These are phyloP conservation scores for Fulica atra DNA, from an alignment of 2,113 vertebrate genomes.

Conservation along the genomic window DNA sequence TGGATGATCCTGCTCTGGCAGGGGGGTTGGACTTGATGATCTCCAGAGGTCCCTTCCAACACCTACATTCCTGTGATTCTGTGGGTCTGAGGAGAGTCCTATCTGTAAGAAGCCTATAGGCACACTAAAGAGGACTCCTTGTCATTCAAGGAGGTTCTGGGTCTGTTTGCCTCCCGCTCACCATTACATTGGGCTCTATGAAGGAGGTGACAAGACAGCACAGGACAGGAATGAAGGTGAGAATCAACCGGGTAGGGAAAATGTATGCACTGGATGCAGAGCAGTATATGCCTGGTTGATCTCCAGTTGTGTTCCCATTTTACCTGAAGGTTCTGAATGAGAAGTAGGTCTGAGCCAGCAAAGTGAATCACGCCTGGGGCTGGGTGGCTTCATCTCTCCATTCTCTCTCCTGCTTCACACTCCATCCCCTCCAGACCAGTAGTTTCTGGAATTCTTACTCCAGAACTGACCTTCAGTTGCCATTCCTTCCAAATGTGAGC, in stretches of 20 bases:
- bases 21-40: too few relatives aligned
- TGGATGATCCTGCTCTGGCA: too few relatives aligned
- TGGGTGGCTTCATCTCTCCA: not conserved
- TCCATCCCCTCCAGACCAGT: not conserved
- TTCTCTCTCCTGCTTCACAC: not conserved
- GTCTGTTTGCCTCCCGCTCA: not conserved
- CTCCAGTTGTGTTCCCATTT: not conserved
- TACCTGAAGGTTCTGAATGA: not conserved
- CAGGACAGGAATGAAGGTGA: not conserved
- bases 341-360: not conserved
- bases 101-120: not conserved
- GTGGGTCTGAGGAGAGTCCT: not conserved
- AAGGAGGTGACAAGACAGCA: not conserved
- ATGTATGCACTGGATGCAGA: not conserved
- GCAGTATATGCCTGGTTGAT: not conserved
- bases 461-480: not conserved
- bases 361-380: not conserved
- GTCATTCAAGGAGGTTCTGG: not conserved
- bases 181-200: fast-evolving
- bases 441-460: not conserved
- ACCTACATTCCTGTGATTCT: too few relatives aligned
- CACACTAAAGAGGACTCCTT: not conserved
- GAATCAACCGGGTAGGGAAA: not conserved
- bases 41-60: too few relatives aligned
- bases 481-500: not conserved